phyloP scores from a whole-genome alignment of 2,113 vertebrate genomes.

The Myotis yumanensis region DNA sequence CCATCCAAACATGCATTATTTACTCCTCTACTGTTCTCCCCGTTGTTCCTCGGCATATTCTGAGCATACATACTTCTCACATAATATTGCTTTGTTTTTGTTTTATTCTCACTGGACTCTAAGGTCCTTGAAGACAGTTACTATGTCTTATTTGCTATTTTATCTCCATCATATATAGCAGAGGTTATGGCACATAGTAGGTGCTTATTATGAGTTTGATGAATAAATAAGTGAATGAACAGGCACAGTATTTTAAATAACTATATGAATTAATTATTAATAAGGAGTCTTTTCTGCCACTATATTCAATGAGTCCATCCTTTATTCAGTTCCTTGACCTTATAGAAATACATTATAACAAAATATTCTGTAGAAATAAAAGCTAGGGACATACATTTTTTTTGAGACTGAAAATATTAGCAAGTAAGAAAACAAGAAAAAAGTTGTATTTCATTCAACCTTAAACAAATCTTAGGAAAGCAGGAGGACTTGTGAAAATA shows the following conservation, averaged over 20 bases:
- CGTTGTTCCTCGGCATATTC: rapidly evolving
- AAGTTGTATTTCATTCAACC: neutral
- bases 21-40: neutral
- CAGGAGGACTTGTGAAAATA: neutral
- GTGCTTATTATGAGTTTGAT: neutral
- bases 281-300: neutral
- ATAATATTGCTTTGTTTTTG: neutral
- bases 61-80: neutral
- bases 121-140: neutral
- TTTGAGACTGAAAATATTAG: neutral
- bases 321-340: conserved; percentile 4
- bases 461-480: neutral
- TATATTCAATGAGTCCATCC: neutral
- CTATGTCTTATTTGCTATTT: neutral
- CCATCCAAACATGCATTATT: neutral
- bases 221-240: neutral
- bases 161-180: neutral
- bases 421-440: neutral
- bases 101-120: neutral
- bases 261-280: neutral
- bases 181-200: neutral
- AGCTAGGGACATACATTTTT: neutral
- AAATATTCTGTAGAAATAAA: conserved; percentile 18
- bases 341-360: neutral
- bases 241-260: neutral